Evolutionary conservation across 1,140 invertebrate species (phyloP), one percentile per base, ranked within the genome.

Genomic region (Bombus balteatus): DNA sequence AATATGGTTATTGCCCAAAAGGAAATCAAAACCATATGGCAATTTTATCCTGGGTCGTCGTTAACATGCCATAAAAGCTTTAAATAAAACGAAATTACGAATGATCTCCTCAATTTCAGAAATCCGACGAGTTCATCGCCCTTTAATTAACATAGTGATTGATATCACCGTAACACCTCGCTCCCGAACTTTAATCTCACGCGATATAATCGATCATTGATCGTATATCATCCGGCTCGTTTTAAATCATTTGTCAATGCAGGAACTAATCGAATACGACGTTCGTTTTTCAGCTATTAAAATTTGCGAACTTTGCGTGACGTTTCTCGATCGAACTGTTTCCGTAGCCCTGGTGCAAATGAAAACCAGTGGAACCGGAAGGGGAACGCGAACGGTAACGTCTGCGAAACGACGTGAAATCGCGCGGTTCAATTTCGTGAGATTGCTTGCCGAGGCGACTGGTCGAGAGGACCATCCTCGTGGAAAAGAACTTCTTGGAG

Each of bases 391-490:
- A 92, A 90, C 83, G 85, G 90, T 88, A 92, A 89, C 87, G 87
- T 91, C 88, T 83, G 77, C 81, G 83, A 84, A 89, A 92, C 88
- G 89, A 91, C 86, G 88, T 90, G 88, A 90, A 92, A 93, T 93
- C 88, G 91, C 88, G 92, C 84, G 84, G 70, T 76, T 85, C 92
- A 92, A 93, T 92, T 92, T 93, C 86, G 87, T 41, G 85, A 91
- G 91, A 93, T 91, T 90, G 89, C 90, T 92, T 85, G 78, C 74
- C 78, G 83, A 83, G 83, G 89, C 81, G 85, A 90, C 87, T 86
- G 62, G 83, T 78, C 66, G 76, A 77, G 79, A 83, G 71, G 81
- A 72, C 89, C 68, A 84, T 88, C 89, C 89, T 90, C 82, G 62
- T 78, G 72, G 87, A 90, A 90, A 88, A 90, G 86, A 90, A 86